Conservation (phyloP, 2,888 invertebrate species). For the Iselma pallidipennis region DNA sequence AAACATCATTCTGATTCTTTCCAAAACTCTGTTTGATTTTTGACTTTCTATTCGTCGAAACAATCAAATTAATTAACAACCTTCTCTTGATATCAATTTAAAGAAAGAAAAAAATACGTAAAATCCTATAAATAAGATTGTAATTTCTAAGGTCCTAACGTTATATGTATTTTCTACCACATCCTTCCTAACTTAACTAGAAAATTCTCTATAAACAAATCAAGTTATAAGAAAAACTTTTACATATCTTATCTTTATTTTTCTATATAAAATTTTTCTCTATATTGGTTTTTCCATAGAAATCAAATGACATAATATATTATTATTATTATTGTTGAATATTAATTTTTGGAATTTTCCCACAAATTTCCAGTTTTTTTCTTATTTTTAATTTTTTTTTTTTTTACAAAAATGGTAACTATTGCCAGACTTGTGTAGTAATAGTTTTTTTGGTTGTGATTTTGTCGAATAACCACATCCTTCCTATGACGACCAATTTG, state of each 20-base stretch:
- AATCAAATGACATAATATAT: not conserved
- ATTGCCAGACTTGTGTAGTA: not conserved
- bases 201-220: not conserved
- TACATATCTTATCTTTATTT: not conserved
- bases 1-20: no score
- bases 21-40: no score
- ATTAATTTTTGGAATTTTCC: not conserved
- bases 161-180: constrained; percentile 1
- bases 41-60: no score
- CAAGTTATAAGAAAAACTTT: not conserved
- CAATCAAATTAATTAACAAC: no score
- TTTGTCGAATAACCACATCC: constrained; percentile 4
- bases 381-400: not conserved
- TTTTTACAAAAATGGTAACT: not conserved
- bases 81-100: no score
- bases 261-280: not conserved
- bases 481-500: constrained; percentile 5
- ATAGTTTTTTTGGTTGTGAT: not conserved
- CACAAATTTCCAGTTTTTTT: not conserved
- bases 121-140: not conserved
- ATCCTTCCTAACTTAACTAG: constrained; percentile 1
- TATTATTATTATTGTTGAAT: not conserved
- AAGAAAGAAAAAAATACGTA: not conserved
- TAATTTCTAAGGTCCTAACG: not conserved
- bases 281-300: not conserved